Conservation (phyloP, 2,888 invertebrate genomes). For the Sinopyrophorus schimmeli region DNA sequence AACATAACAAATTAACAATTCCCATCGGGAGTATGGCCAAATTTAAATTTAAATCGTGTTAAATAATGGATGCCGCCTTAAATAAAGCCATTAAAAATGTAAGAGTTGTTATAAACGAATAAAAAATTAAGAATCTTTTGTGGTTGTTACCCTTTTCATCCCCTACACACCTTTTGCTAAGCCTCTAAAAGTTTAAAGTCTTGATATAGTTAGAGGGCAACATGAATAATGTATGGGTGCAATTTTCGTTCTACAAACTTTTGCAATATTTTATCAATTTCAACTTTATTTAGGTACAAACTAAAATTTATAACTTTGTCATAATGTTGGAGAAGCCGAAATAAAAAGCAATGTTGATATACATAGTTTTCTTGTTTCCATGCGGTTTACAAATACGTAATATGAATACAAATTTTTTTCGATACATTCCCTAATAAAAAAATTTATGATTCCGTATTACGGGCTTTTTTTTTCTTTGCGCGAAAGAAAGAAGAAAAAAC, state of each 20-base stretch:
- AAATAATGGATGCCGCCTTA: too few relatives aligned
- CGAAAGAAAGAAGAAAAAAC: too few relatives aligned
- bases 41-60: too few relatives aligned
- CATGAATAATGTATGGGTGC: slow-evolving; percentile 59
- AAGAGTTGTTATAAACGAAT: slow-evolving; percentile 18
- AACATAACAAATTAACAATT: too few relatives aligned
- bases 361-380: slow-evolving; percentile 19
- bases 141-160: slow-evolving; percentile 21
- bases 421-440: too few relatives aligned
- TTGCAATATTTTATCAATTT: slow-evolving; percentile 59
- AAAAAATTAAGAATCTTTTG: slow-evolving; percentile 25
- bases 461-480: too few relatives aligned
- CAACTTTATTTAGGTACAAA: slow-evolving; percentile 60
- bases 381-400: slow-evolving; percentile 5
- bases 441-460: too few relatives aligned
- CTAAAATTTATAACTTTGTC: slow-evolving; percentile 58
- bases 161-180: slow-evolving; percentile 24
- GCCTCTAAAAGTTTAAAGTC: slow-evolving; percentile 46
- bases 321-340: slow-evolving; percentile 41
- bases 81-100: slow-evolving; percentile 25
- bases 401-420: slow-evolving; percentile 6
- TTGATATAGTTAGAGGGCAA: slow-evolving; percentile 56
- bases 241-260: slow-evolving; percentile 59
- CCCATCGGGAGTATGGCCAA: too few relatives aligned
- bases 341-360: slow-evolving; percentile 23